Percentiles rank a stretch among this genome's conserved stretches.
These are phyloP conservation scores for Hydrozoanthus gracilis DNA, from an alignment of 92 coral and sea anemone species.

Conservation along the genomic window DNA sequence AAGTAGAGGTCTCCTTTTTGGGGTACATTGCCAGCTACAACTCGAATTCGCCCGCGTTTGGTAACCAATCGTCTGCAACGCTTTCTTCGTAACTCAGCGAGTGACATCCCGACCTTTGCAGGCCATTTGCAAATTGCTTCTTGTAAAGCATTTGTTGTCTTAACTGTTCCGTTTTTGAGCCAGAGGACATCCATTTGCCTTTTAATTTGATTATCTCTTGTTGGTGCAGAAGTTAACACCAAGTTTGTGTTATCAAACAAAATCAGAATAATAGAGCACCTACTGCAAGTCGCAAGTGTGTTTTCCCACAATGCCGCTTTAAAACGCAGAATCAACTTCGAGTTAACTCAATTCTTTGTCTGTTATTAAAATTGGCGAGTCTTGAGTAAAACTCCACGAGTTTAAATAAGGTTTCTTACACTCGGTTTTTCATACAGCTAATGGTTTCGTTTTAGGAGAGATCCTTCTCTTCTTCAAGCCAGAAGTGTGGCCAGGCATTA, in stretches of 20 bases:
- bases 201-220: neutral
- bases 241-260: neutral
- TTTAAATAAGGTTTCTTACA: neutral
- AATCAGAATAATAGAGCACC: neutral
- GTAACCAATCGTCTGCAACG: conserved; percentile 71
- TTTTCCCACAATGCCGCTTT: conserved; percentile 24
- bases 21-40: conserved; percentile 76
- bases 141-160: conserved; percentile 25
- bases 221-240: neutral
- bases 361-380: neutral
- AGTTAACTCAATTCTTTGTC: neutral
- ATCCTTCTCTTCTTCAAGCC: neutral
- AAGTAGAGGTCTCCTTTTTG: conserved; percentile 73
- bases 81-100: conserved; percentile 24
- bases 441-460: neutral
- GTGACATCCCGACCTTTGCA: conserved; percentile 38
- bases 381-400: neutral
- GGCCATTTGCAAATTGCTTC: conserved; percentile 54
- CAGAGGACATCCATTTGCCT: conserved; percentile 37
- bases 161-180: conserved; percentile 37
- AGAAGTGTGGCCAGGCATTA: neutral
- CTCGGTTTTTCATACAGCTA: neutral
- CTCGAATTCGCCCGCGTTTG: conserved; percentile 74
- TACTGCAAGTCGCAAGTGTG: neutral
- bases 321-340: neutral